Evolutionary conservation across 2,888 invertebrate genomes (phyloP).

Genomic region (Hydraecia micacea): DNA sequence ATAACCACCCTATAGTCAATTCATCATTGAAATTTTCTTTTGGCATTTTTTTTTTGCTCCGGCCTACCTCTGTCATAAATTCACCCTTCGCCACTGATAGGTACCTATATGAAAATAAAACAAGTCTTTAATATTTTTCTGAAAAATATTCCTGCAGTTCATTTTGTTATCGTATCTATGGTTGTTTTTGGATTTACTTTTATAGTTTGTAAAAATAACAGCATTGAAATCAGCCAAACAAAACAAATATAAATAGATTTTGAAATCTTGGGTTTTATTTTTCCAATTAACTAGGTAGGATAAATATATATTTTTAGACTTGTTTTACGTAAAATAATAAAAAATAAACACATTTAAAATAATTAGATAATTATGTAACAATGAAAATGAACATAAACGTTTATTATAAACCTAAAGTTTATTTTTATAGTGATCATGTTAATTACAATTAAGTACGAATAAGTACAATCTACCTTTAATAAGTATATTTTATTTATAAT

Average conservation of each 20-base stretch:
- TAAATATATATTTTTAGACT: neutral
- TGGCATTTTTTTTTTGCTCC: too few species aligned
- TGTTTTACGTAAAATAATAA: neutral
- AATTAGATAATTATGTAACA: constrained; percentile 41
- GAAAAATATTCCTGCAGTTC: neutral
- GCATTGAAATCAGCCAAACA: constrained; percentile 32
- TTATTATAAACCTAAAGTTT: constrained; percentile 45
- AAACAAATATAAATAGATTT: neutral
- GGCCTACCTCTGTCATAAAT: too few species aligned
- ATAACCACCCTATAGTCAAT: too few species aligned
- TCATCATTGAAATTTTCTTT: too few species aligned
- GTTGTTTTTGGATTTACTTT: neutral
- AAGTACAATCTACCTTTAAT: constrained; percentile 55
- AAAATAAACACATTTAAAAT: constrained; percentile 20
- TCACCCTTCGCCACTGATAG: too few species aligned
- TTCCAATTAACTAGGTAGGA: neutral
- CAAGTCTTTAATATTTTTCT: neutral
- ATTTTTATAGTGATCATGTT: constrained; percentile 50
- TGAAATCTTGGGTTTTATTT: neutral
- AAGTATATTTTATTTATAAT: constrained; percentile 63
- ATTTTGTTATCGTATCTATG: neutral
- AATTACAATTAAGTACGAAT: constrained; percentile 59
- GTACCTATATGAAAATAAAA: neutral
- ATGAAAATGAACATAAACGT: constrained; percentile 44
- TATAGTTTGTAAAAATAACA: neutral